A percentile compares a stretch with the other conserved stretches of the same genome.
These are phyloP conservation scores for Rallus crepitans DNA, from an alignment of 2,797 vertebrate genomes.

Conservation along the genomic window DNA sequence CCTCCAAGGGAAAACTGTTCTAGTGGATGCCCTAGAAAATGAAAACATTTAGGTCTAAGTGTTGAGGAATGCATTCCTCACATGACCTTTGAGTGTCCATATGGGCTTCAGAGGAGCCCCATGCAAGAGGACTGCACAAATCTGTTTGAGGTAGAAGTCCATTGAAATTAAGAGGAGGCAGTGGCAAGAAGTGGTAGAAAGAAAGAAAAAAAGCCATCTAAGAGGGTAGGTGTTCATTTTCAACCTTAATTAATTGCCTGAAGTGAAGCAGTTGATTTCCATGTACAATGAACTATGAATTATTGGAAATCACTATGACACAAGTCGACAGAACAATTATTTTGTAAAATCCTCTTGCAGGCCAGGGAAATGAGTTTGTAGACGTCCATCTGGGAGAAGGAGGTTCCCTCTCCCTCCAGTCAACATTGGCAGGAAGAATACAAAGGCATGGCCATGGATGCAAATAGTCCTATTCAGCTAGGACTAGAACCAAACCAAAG, in stretches of 20 bases:
- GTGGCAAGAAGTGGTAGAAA: neutral
- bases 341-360: neutral
- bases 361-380: neutral
- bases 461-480: neutral
- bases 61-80: neutral
- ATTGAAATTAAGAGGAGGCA: neutral
- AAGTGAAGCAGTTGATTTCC: constrained; percentile 47
- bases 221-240: neutral
- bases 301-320: constrained; percentile 25
- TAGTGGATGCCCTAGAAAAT: constrained; percentile 51
- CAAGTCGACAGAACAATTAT: neutral
- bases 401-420: neutral
- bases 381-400: neutral
- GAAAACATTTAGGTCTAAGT: constrained; percentile 27
- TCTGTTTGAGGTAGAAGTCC: neutral
- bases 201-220: neutral
- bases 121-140: neutral
- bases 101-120: neutral
- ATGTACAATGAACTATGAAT: constrained; percentile 40
- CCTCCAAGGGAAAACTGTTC: constrained; percentile 55
- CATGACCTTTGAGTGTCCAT: neutral
- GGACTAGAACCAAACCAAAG: neutral
- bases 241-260: constrained; percentile 26
- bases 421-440: neutral
- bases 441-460: neutral